These are phyloP conservation scores for Psittacula echo DNA, from an alignment of 2,797 vertebrate species.

Conservation along the genomic window DNA sequence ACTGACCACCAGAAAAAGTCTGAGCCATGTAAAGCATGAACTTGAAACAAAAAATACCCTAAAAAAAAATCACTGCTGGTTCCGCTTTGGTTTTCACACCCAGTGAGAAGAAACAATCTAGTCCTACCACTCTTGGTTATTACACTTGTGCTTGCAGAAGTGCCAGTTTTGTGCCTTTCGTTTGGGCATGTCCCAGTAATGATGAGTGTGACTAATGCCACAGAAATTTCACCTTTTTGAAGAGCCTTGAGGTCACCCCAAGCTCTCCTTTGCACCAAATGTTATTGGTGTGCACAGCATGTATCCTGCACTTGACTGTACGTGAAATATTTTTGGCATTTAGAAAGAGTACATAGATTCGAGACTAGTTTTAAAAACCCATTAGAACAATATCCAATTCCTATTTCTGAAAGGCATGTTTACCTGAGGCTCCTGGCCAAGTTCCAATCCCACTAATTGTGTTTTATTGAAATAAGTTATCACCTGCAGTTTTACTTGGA, in stretches of 20 bases:
- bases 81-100: neutral
- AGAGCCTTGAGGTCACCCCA: neutral
- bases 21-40: neutral
- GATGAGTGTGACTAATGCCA: neutral
- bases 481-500: slow-evolving; percentile 1
- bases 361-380: neutral
- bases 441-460: slow-evolving; percentile 8
- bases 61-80: neutral
- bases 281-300: neutral
- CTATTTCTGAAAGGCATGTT: slow-evolving; percentile 30
- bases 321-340: neutral
- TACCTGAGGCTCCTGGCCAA: neutral
- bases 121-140: neutral
- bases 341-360: neutral
- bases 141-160: neutral
- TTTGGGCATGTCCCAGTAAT: neutral
- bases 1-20: neutral
- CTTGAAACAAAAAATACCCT: neutral
- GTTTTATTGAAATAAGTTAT: slow-evolving; percentile 39
- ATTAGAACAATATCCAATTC: slow-evolving; percentile 20
- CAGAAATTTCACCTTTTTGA: neutral
- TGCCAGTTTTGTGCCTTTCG: neutral
- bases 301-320: neutral
- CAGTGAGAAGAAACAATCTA: neutral
- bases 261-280: neutral